Conservation (phyloP, 2,113 vertebrate genomes). For the Peucedramus taeniatus region DNA sequence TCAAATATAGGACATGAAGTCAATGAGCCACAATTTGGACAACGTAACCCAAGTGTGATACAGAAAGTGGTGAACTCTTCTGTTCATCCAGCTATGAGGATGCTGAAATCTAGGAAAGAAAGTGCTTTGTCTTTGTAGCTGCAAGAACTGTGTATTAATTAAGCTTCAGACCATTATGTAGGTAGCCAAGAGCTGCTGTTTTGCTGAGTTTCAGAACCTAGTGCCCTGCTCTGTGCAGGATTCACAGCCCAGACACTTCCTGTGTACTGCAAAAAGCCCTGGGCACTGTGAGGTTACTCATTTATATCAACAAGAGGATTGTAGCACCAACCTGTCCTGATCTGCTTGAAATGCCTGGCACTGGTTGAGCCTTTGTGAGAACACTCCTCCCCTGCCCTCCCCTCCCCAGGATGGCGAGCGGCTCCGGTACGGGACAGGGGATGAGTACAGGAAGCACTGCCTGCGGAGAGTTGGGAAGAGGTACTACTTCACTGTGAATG, state of each 20-base stretch:
- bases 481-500: conserved; percentile 80
- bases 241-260: neutral
- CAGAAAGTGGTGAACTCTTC: neutral
- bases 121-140: neutral
- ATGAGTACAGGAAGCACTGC: conserved; percentile 60
- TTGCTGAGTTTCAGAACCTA: neutral
- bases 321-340: neutral
- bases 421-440: conserved; percentile 58
- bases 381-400: neutral
- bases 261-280: neutral
- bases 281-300: neutral
- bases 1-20: neutral
- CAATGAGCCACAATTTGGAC: fast-evolving
- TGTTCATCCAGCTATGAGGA: neutral
- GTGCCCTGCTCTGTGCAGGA: neutral
- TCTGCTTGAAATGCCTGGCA: neutral
- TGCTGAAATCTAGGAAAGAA: neutral
- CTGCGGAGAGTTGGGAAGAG: conserved; percentile 66
- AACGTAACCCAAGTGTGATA: neutral
- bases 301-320: neutral
- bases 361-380: neutral
- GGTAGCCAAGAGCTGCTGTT: neutral
- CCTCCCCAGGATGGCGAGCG: conserved; percentile 72
- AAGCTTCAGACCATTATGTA: neutral
- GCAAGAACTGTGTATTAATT: neutral